Evolutionary conservation across 1,140 invertebrate species (phyloP).

Genomic region (Rhopalosiphum padi): DNA sequence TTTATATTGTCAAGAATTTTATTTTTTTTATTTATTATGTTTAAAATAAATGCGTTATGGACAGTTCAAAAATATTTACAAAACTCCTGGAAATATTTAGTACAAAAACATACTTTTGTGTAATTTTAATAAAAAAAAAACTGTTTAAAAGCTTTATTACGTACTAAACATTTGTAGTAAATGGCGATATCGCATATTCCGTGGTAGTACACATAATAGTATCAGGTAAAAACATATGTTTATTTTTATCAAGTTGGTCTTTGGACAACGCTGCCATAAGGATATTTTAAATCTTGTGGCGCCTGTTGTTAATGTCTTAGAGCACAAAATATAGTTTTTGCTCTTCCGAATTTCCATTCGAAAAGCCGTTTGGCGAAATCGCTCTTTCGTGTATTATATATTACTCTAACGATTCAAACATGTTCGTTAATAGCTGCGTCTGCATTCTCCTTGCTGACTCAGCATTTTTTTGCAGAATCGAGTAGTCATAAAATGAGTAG

Average conservation of each 20-base stretch:
- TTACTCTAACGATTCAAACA: background rate
- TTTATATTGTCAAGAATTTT: background rate
- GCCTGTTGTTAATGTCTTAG: background rate
- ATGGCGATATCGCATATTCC: background rate
- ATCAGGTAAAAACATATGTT: background rate
- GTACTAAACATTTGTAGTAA: background rate
- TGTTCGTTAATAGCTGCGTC: background rate
- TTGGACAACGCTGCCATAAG: background rate
- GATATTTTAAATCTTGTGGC: background rate
- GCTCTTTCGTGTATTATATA: background rate
- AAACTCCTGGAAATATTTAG: no score
- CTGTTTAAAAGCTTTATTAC: no score
- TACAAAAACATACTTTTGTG: background rate
- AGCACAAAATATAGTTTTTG: background rate
- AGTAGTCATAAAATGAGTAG: background rate
- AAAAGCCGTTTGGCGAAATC: constrained; percentile 5
- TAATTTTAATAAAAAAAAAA: background rate
- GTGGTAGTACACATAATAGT: background rate
- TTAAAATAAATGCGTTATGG: background rate
- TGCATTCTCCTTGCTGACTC: background rate
- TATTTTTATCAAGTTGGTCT: background rate
- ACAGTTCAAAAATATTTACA: no score
- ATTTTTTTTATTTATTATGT: background rate
- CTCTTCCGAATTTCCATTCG: background rate
- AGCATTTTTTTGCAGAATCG: background rate